Percentiles rank a stretch among this genome's conserved stretches.
Evolutionary conservation across 2,888 invertebrate species (phyloP).

Genomic region (Chironomus tentans): DNA sequence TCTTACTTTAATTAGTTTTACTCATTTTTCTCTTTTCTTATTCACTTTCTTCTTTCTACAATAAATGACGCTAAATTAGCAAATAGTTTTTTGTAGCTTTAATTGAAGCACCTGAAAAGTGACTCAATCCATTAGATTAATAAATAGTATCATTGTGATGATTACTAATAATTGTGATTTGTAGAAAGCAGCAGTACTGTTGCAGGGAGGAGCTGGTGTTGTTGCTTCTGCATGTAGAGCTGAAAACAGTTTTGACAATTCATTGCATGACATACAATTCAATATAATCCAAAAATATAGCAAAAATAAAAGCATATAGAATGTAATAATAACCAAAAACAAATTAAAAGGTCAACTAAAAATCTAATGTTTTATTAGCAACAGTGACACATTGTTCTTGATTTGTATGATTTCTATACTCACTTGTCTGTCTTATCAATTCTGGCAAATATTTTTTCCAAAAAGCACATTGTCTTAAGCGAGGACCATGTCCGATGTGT

Average conservation of each 20-base stretch:
- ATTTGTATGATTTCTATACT: slow-evolving; percentile 30
- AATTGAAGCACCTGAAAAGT: not conserved
- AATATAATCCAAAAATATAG: not conserved
- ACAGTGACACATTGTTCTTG: too few relatives aligned
- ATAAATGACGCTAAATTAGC: not conserved
- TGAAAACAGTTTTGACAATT: not conserved
- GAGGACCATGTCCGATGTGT: slow-evolving; percentile 65
- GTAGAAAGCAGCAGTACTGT: not conserved
- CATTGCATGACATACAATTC: not conserved
- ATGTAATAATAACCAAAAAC: too few relatives aligned
- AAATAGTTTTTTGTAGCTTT: not conserved
- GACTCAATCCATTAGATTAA: not conserved
- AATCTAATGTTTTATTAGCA: too few relatives aligned
- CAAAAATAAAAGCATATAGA: too few relatives aligned
- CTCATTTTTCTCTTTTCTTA: not conserved
- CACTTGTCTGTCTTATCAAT: slow-evolving; percentile 65
- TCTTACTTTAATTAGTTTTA: not conserved
- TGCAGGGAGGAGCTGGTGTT: not conserved
- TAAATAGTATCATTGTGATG: slow-evolving; percentile 17
- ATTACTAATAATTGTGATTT: slow-evolving; percentile 19
- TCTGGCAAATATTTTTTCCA: slow-evolving; percentile 91
- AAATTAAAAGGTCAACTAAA: too few relatives aligned
- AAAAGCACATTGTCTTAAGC: slow-evolving; percentile 86
- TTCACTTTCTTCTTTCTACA: not conserved
- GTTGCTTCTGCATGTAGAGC: not conserved